These are phyloP conservation scores for Colletes collaris DNA, from an alignment of 2,888 invertebrate genomes.

Conservation along the genomic window DNA sequence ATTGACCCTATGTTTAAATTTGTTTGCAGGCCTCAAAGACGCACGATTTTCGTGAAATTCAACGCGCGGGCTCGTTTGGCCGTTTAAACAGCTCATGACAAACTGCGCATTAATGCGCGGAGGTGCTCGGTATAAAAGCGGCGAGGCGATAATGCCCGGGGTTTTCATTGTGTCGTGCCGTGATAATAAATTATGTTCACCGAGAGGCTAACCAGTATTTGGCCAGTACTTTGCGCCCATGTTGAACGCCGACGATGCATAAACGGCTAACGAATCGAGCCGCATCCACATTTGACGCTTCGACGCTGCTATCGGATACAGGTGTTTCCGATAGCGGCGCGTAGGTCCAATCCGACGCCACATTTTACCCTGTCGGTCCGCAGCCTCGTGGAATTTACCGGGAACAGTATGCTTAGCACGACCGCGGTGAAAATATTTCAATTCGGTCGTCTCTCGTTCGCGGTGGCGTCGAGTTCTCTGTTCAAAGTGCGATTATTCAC, in stretches of 20 bases:
- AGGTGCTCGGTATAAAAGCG: conserved; percentile 43
- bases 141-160: conserved; percentile 52
- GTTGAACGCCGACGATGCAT: conserved; percentile 49
- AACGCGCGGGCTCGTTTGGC: conserved; percentile 20
- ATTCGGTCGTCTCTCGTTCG: not conserved
- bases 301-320: conserved; percentile 51
- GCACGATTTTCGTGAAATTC: conserved; percentile 13
- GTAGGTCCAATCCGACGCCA: conserved; percentile 14
- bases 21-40: not conserved
- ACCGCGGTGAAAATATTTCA: conserved; percentile 35
- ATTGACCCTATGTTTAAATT: no score
- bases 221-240: conserved; percentile 49
- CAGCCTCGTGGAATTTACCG: conserved; percentile 21
- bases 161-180: conserved; percentile 50
- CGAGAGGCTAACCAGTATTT: conserved; percentile 46
- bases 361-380: conserved; percentile 18
- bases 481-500: conserved; percentile 1
- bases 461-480: not conserved
- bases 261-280: conserved; percentile 55
- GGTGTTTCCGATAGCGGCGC: conserved; percentile 49
- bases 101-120: conserved; percentile 47
- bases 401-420: conserved; percentile 31
- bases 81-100: conserved; percentile 42
- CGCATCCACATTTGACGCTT: conserved; percentile 54
- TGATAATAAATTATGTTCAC: conserved; percentile 56